Evolutionary conservation across 2,797 vertebrate genomes (phyloP), one percentile per base, ranked within the genome.

Genomic region (Apogon talboti): DNA sequence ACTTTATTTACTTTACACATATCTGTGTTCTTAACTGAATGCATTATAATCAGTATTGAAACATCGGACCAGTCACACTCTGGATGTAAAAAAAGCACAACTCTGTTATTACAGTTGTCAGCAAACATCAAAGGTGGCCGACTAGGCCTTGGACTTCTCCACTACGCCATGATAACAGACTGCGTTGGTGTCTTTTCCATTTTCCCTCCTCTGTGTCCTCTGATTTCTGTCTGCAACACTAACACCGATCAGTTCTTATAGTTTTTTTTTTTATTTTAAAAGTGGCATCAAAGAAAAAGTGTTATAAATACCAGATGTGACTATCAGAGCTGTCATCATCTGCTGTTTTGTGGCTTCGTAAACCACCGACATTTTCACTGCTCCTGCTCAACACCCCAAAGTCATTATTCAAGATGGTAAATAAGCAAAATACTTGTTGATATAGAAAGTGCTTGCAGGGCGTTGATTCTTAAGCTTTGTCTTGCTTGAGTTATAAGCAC

Each of bases 261-360:
- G 57, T 42, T 66, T 79, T 35, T 62, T 76, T 66, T 79, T 35
- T 62, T 76, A 81, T 82, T 73, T 59, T 49, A 74, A 78, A 82
- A 57, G 1, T 3, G 7, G 66, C 72, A 83, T 89, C 82, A 90
- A 90, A 89, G 86, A 56, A 15, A n/a, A 61, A 14, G 62, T 45
- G 52, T 87, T 82, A 89, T 82, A 78, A 86, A 83, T 79, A 66
- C 86, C 86, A 90, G 84, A 89, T 90, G 87, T 56, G 79, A 82
- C 58, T 65, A 30, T 64, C 76, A 51, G 75, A 77, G 87, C 82
- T 89, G 87, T 87, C 87, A 86, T 84, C 79, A 18, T 87, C 69
- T 48, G 52, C 79, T 66, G 41, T 79, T 69, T 73, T 66, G 78
- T 15, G 76, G 85, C 84, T 75, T 69, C 77, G 21, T 60, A 54